phyloP scores from a whole-genome alignment of 2,113 vertebrate species.

The Pionites leucogaster region DNA sequence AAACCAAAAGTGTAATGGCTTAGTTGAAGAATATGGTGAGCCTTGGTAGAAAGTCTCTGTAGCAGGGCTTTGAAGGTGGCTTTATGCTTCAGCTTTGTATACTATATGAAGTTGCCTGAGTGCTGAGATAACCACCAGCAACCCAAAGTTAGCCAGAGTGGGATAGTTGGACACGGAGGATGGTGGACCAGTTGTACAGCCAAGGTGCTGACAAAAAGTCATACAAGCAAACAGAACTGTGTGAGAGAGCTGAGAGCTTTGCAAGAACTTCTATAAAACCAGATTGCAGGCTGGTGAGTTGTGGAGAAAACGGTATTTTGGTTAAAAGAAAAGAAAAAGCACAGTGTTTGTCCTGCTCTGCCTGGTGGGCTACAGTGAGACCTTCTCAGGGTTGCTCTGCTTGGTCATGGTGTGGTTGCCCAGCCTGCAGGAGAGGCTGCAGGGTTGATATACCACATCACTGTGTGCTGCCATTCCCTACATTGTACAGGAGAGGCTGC shows the following conservation, averaged over 20 bases:
- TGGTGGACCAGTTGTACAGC: neutral
- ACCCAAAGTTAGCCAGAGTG: neutral
- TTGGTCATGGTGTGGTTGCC: neutral
- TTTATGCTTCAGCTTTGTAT: neutral
- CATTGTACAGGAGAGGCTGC: no score
- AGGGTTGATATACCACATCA: neutral
- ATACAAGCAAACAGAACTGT: neutral
- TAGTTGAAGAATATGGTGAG: neutral
- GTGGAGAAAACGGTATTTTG: neutral
- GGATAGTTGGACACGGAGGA: fast-evolving
- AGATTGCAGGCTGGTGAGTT: neutral
- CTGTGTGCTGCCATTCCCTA: neutral
- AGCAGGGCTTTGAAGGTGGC: neutral
- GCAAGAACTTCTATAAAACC: neutral
- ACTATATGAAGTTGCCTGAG: neutral
- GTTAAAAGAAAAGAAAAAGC: neutral
- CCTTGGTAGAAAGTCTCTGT: neutral
- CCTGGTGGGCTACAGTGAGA: neutral
- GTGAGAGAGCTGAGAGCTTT: neutral
- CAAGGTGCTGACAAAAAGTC: neutral
- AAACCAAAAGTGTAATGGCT: neutral
- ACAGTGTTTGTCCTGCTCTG: neutral
- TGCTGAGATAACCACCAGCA: neutral
- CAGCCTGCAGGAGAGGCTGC: neutral
- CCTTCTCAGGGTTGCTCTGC: no score